Evolutionary conservation across 2,113 vertebrate genomes (phyloP), one percentile per base, ranked within the genome.

Genomic region (Xenus cinereus): DNA sequence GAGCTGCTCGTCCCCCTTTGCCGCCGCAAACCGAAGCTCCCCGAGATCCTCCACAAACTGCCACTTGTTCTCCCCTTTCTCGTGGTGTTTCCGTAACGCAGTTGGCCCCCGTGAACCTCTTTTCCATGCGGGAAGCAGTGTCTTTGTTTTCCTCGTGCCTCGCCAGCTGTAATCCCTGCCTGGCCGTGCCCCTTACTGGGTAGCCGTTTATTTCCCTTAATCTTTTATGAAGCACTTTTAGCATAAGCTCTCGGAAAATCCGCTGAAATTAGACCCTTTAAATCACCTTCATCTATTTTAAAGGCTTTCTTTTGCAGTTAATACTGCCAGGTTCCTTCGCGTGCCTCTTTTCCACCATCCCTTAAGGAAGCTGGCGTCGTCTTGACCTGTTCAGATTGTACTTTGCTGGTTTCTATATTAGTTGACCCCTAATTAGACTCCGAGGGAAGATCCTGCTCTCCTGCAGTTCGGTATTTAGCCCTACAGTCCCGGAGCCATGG

Each of bases 261-360:
- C 20, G 2, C 96, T 90, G 96, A 96, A 96, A 97, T 98, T 97
- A 95, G 82, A 71, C 90, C 94, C 81, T 77, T 41, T 87, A 93
- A 94, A 97, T 97, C 96, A 93, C 89, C 96, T 97, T 98, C 97
- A 96, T 98, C 84, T 95, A 23, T 23, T 93, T 88, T 75, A 89
- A 94, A 94, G 84, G 74, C 81, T 96, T 79, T 74, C 45, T 84
- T 64, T 96, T 77, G 84, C 80, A 89, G 95, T 84, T 95, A 96
- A 93, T 81, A 14, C 48, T 53, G 69, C 74, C 78, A 93, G 91
- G 87, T 97, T 96, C n/a, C 56, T 92, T 87, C 72, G 77, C 35
- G 30, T 71, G 43, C 51, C 62, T 89, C 53, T 94, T 89, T 75
- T 66, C n/a, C 27, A 39, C 45, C n/a, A 7, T 73, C 60, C 59